These are phyloP conservation scores for Astyanax mexicanus DNA, from an alignment of 2,797 vertebrate species.

Conservation along the genomic window DNA sequence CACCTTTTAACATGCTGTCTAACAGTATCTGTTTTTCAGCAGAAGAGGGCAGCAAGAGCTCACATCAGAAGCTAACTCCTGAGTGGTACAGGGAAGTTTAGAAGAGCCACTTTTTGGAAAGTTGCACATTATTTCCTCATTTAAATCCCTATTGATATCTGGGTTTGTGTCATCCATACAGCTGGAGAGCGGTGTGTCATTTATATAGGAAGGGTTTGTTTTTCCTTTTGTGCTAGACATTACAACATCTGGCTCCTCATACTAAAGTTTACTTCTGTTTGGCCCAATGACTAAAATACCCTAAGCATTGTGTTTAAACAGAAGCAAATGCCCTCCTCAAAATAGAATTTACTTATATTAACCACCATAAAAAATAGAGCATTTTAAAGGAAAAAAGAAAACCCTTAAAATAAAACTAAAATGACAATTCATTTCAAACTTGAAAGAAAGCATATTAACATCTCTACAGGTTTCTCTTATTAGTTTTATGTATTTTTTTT, in stretches of 20 bases:
- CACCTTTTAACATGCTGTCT: neutral
- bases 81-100: neutral
- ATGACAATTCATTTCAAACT: no score
- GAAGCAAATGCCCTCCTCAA: no score
- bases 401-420: no score
- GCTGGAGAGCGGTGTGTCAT: neutral
- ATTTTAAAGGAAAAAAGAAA: no score
- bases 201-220: neutral
- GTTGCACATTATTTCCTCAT: neutral
- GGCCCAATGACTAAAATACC: no score
- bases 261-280: no score
- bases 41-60: neutral
- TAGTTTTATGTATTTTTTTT: no score
- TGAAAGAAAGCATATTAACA: no score
- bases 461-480: no score
- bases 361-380: no score
- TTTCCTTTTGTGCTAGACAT: neutral
- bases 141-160: neutral
- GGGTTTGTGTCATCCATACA: neutral
- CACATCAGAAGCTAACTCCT: neutral
- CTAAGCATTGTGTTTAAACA: no score
- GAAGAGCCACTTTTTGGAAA: neutral
- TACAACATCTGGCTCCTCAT: neutral
- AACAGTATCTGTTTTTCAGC: neutral
- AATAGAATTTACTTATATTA: no score